A percentile compares a stretch with the other conserved stretches of the same genome.
Conservation (phyloP, 2,888 invertebrate species). For the Anthophora plumipes region DNA sequence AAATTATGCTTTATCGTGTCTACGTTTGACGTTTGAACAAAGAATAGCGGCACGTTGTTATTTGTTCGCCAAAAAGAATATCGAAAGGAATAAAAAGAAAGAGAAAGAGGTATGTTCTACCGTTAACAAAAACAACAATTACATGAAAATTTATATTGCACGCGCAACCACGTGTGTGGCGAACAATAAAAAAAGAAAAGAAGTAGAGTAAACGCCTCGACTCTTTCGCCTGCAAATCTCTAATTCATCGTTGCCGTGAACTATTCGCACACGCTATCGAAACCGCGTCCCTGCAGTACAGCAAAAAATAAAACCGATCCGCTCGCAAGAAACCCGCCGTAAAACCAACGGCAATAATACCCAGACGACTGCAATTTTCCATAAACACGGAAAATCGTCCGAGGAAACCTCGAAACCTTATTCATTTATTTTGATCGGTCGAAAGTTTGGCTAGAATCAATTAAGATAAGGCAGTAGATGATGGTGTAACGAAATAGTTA, state of each 20-base stretch:
- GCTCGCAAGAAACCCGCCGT: not conserved
- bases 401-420: not conserved
- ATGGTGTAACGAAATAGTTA: no score
- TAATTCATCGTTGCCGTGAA: slow-evolving; percentile 17
- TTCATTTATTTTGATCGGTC: no score
- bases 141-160: slow-evolving; percentile 16
- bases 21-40: slow-evolving; percentile 4
- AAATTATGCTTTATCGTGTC: not conserved
- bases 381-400: slow-evolving; percentile 2
- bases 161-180: not conserved
- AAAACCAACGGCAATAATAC: slow-evolving; percentile 9
- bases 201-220: no score
- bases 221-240: slow-evolving; percentile 1
- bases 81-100: not conserved
- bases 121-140: not conserved
- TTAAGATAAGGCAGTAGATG: no score
- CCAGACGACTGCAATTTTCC: not conserved
- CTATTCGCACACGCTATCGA: not conserved
- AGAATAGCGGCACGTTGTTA: not conserved
- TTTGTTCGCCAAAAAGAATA: not conserved
- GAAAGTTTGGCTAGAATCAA: no score
- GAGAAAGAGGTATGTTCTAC: not conserved
- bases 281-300: not conserved
- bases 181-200: slow-evolving; percentile 7
- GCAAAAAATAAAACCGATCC: slow-evolving; percentile 15